Evolutionary conservation across 2,888 invertebrate species (phyloP).

Genomic region (Acleris laterana): DNA sequence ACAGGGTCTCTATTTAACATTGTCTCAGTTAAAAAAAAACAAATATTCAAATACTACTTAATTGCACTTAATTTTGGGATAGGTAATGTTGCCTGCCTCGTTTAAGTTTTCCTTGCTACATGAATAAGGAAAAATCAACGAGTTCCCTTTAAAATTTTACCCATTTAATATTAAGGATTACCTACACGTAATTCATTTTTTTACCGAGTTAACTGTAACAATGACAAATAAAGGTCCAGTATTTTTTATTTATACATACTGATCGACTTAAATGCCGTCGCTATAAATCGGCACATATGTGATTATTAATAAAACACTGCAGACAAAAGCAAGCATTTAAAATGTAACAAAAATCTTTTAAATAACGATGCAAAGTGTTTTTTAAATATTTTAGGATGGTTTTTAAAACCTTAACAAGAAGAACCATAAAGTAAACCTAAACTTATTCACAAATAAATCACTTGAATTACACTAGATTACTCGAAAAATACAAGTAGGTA

Average conservation of each 20-base stretch:
- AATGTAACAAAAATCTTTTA: slow-evolving; percentile 9
- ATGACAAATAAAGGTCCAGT: too few relatives aligned
- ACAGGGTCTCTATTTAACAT: too few relatives aligned
- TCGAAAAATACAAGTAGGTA: slow-evolving; percentile 27
- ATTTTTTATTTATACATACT: neutral
- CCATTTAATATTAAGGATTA: too few relatives aligned
- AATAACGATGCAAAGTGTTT: slow-evolving; percentile 1
- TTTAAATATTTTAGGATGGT: slow-evolving; percentile 28
- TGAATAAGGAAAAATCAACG: too few relatives aligned
- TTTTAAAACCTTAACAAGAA: slow-evolving; percentile 35
- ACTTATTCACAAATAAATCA: slow-evolving; percentile 21
- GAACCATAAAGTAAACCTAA: slow-evolving; percentile 10
- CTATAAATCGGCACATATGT: neutral
- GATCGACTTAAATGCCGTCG: slow-evolving; percentile 10
- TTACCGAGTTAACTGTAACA: too few relatives aligned
- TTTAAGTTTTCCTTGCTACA: too few relatives aligned
- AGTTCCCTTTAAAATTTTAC: too few relatives aligned
- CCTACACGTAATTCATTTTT: too few relatives aligned
- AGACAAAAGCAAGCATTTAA: slow-evolving; percentile 14
- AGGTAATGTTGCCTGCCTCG: too few relatives aligned
- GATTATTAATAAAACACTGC: slow-evolving; percentile 1
- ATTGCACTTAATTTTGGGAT: too few relatives aligned
- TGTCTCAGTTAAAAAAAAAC: too few relatives aligned
- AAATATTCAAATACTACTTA: too few relatives aligned
- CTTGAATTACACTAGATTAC: slow-evolving; percentile 19